Conservation (phyloP, 2,888 invertebrate species). For the Aphrophora alni region DNA sequence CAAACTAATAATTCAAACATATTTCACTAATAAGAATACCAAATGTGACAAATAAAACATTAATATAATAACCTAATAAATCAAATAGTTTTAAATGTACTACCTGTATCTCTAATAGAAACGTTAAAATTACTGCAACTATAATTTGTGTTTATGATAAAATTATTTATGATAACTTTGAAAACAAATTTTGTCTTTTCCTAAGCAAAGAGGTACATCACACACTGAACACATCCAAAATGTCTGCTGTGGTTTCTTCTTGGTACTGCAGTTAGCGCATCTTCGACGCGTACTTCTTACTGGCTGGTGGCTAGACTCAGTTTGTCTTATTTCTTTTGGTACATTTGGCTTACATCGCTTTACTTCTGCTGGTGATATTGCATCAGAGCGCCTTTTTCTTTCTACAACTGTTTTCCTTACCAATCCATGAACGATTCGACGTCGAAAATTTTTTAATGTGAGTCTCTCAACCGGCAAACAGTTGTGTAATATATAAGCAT, state of each 20-base stretch:
- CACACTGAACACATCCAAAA: conserved; percentile 13
- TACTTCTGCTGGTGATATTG: background rate
- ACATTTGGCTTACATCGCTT: conserved; percentile 1
- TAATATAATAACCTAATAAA: no score
- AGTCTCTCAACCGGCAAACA: background rate
- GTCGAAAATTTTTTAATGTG: conserved; percentile 4
- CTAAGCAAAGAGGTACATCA: conserved; percentile 3
- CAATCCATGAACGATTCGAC: background rate
- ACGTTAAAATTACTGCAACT: no score
- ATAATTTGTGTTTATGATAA: no score
- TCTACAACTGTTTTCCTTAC: background rate
- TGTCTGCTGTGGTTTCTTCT: background rate
- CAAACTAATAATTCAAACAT: no score
- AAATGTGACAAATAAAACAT: no score
- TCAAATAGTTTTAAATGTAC: no score
- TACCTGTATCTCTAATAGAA: no score
- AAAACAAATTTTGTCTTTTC: background rate
- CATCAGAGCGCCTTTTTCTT: no score
- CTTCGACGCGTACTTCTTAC: background rate
- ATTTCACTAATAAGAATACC: no score
- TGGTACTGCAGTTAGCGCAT: background rate
- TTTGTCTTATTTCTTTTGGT: background rate
- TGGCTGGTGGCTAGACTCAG: conserved; percentile 3
- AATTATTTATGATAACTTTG: no score
- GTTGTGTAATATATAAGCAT: conserved; percentile 28